Base-by-base conservation (phyloP, 2,888 invertebrate species). In the Heteromurus nitidus region DNA sequence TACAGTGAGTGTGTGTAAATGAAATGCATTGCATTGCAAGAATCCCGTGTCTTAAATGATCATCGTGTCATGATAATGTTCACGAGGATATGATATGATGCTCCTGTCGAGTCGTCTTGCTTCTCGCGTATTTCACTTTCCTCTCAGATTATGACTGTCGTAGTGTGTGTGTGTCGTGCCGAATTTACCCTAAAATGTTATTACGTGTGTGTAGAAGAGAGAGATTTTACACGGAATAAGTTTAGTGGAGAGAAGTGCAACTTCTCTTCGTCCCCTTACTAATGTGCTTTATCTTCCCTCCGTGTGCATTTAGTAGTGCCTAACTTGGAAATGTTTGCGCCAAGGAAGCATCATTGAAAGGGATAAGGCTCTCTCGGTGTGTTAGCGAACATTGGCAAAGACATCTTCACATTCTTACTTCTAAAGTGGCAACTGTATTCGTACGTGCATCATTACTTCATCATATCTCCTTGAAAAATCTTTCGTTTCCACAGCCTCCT, bases 171-270 rank as follows among this genome's bases (percentile, higher is more conserved):
- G 26, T 28, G 11, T 62, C 11, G 55, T 9, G 11, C 31, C 20
- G 31, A 62, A 62, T 62, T 62, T 62, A n/a, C 62, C 31, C 62
- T 20, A 62, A 62, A 62, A 62, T 62, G 62, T 31, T 62, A 62
- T 62, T 62, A 62, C n/a, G 26, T 55, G 26, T 26, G 26, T 11
- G 47, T 24, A 9, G 20, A 24, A 24, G 11, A 3, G 55, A 22
- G 55, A 24, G 55, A 7, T 36, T 9, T 13, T 36, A 7, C 36
- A 9, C 7, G 9, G 36, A 55, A 20, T 55, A 22, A 55, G 22
- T 2, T 55, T 55, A 24, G 55, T 3, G 7, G 7, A n/a, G 55
- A 24, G n/a, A 50, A 50, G 36, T 36, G 36, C 5, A 13, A 50
- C 50, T 11, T 7, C n/a, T 50, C 11, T 50, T 50, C n/a, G 3